phyloP scores from a whole-genome alignment of 2,113 vertebrate species.

The Ctenomys sociabilis region DNA sequence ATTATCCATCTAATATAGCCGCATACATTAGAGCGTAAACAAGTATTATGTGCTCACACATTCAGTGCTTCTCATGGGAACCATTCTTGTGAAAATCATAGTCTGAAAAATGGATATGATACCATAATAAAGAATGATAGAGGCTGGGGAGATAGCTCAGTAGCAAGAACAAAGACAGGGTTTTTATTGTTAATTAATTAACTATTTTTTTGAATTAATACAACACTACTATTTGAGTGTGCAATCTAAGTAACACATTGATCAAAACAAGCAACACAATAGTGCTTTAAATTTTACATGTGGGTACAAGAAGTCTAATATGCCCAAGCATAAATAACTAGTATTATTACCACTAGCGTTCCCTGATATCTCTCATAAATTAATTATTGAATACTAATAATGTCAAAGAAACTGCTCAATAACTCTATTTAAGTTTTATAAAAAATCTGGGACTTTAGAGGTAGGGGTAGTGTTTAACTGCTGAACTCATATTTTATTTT shows the following conservation, averaged over 20 bases:
- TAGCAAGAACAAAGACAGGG: too few relatives aligned
- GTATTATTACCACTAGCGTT: neutral
- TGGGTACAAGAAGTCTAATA: neutral
- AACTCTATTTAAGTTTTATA: neutral
- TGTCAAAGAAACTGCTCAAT: neutral
- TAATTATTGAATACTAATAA: neutral
- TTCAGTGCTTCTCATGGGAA: neutral
- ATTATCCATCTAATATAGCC: neutral
- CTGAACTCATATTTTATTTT: neutral
- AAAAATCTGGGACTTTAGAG: neutral
- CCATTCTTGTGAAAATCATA: neutral
- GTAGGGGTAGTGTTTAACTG: neutral
- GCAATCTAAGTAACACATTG: neutral
- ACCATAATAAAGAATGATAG: neutral
- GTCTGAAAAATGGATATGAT: neutral
- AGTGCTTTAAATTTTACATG: neutral
- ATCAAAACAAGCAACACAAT: neutral
- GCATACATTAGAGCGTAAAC: neutral
- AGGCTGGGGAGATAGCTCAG: too few relatives aligned
- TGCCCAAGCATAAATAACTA: neutral
- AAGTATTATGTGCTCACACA: neutral
- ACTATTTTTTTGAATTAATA: too few relatives aligned
- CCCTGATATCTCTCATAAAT: neutral
- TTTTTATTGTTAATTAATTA: too few relatives aligned
- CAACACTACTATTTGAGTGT: neutral